A percentile compares a stretch with the other conserved stretches of the same genome.
Conservation (phyloP, 2,113 vertebrate genomes). For the Psephotus haematonotus region DNA sequence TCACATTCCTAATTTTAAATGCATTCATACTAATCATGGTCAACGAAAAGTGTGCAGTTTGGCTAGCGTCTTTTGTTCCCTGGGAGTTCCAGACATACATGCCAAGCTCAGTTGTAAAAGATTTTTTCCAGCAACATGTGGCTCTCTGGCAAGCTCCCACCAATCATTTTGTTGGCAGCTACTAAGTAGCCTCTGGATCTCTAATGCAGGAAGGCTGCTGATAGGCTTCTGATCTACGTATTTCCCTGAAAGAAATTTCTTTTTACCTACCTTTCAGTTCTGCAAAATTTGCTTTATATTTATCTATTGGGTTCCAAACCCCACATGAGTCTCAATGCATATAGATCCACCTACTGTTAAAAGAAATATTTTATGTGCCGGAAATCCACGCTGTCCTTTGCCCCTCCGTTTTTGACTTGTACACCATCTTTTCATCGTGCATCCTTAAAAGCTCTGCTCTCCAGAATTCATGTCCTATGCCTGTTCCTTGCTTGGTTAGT, state of each 20-base stretch:
- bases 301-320: neutral
- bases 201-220: neutral
- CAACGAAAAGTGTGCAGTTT: neutral
- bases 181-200: constrained; percentile 24
- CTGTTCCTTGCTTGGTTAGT: neutral
- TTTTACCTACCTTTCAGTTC: neutral
- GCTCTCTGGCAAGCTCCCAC: neutral
- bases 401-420: neutral
- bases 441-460: neutral
- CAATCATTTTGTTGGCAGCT: constrained; percentile 16
- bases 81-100: neutral
- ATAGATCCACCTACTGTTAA: neutral
- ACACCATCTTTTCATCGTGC: neutral
- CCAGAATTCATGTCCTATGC: neutral
- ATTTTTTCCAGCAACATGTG: constrained; percentile 50
- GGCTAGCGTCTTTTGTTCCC: neutral
- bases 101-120: constrained; percentile 52
- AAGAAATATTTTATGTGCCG: neutral
- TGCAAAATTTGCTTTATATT: constrained; percentile 14
- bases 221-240: neutral
- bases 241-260: constrained; percentile 50
- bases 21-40: neutral
- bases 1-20: neutral
- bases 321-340: neutral
- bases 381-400: neutral